Evolutionary conservation across 2,888 invertebrate species (phyloP).

Genomic region (Lucinisca nassula): DNA sequence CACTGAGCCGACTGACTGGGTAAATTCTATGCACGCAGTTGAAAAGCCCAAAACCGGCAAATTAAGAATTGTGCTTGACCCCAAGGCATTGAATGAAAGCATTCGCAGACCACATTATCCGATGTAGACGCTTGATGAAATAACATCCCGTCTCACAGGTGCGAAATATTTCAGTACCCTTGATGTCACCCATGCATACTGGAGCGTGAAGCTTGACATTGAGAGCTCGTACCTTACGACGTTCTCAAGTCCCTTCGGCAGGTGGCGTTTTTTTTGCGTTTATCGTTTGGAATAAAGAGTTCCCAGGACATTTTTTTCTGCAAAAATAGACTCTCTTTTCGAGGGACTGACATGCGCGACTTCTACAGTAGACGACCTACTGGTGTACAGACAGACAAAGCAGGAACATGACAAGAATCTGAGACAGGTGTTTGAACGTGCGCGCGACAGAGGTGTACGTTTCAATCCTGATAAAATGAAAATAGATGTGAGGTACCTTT

Average conservation of each 20-base stretch:
- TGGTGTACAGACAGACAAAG: no score
- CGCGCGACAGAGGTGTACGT: neutral
- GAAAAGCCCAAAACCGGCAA: constrained; percentile 45
- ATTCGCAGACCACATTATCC: constrained; percentile 37
- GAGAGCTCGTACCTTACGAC: constrained; percentile 19
- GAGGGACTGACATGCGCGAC: neutral
- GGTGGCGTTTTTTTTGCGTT: neutral
- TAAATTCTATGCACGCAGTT: constrained; percentile 39
- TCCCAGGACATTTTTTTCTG: constrained; percentile 49
- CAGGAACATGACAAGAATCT: constrained; percentile 2
- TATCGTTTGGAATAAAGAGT: neutral
- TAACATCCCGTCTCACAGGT: constrained; percentile 7
- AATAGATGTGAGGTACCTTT: constrained; percentile 21
- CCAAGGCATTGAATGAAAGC: constrained; percentile 40
- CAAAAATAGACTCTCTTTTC: neutral
- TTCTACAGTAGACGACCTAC: no score
- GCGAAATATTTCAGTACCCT: constrained; percentile 36
- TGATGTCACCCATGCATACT: constrained; percentile 39
- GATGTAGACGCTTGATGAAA: constrained; percentile 41
- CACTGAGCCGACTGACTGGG: constrained; percentile 50
- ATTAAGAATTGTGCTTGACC: constrained; percentile 23
- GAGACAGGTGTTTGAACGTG: neutral
- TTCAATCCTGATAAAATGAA: neutral
- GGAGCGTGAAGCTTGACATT: constrained; percentile 25
- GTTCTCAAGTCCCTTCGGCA: constrained; percentile 4